These are phyloP conservation scores for Catalaphyllia jardinei DNA, from an alignment of 64 coral and sea anemone genomes.

Conservation along the genomic window DNA sequence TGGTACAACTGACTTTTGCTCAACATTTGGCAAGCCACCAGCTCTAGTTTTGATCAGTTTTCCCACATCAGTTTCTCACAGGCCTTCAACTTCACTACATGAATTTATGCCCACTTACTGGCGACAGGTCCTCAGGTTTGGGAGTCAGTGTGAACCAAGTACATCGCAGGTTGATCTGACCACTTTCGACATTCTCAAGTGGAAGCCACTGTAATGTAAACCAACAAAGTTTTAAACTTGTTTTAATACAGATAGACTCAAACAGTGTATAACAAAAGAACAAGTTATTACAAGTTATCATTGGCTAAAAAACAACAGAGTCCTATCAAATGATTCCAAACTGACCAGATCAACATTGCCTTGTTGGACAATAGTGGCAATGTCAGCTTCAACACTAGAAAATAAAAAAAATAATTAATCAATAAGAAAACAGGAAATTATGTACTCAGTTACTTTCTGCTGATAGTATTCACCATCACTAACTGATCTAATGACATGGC, in stretches of 20 bases:
- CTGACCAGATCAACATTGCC: slow-evolving; percentile 91
- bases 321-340: neutral
- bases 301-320: neutral
- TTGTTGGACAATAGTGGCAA: slow-evolving; percentile 88
- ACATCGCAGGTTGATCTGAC: slow-evolving; percentile 88
- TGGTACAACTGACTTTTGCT: too few relatives aligned
- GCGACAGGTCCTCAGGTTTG: slow-evolving; percentile 85
- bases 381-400: slow-evolving; percentile 89
- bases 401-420: neutral
- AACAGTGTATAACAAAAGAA: neutral
- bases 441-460: neutral
- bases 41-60: too few relatives aligned
- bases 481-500: too few relatives aligned
- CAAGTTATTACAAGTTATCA: neutral
- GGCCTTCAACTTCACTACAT: neutral
- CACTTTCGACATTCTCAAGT: slow-evolving; percentile 87
- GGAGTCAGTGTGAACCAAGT: slow-evolving; percentile 84
- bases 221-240: neutral
- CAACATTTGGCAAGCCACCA: too few relatives aligned
- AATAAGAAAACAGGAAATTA: neutral
- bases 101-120: slow-evolving; percentile 52
- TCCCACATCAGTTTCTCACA: too few relatives aligned
- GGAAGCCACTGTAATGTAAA: slow-evolving; percentile 77
- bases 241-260: neutral
- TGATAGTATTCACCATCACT: too few relatives aligned